These are phyloP conservation scores for Falco novaeseelandiae DNA, from an alignment of 2,797 vertebrate species.

Conservation along the genomic window DNA sequence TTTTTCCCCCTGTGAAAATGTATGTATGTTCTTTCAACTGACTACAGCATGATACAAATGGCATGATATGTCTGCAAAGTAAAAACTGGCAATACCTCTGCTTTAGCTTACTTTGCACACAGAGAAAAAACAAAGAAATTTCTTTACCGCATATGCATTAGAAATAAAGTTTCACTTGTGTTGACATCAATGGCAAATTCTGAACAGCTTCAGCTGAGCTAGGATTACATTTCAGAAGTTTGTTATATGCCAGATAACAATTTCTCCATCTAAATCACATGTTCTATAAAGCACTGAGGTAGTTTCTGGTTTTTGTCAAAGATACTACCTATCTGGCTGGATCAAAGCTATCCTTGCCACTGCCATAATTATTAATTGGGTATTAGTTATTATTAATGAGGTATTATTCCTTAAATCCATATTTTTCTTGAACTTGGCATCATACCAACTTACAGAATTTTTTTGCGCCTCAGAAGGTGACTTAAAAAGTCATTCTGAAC, in stretches of 20 bases:
- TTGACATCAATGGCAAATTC: neutral
- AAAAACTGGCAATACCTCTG: neutral
- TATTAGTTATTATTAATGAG: constrained; percentile 9
- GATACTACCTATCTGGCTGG: neutral
- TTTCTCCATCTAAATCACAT: constrained; percentile 5
- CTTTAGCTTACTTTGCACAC: neutral
- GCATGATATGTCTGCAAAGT: neutral
- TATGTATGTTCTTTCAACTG: neutral
- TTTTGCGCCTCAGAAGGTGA: neutral
- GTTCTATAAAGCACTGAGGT: neutral
- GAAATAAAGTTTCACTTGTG: neutral
- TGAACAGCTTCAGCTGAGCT: neutral
- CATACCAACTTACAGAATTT: neutral
- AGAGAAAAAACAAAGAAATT: neutral
- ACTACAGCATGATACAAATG: neutral
- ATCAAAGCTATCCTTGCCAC: constrained; percentile 8
- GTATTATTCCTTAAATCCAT: neutral
- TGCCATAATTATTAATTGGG: constrained; percentile 7
- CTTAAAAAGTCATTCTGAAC: neutral
- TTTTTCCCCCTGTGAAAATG: neutral
- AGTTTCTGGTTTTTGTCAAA: constrained; percentile 32
- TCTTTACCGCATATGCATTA: neutral
- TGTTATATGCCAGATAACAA: neutral
- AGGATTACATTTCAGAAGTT: constrained; percentile 31
- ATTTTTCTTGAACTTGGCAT: neutral